Conservation (phyloP, 2,113 vertebrate species). For the Sturnira hondurensis region DNA sequence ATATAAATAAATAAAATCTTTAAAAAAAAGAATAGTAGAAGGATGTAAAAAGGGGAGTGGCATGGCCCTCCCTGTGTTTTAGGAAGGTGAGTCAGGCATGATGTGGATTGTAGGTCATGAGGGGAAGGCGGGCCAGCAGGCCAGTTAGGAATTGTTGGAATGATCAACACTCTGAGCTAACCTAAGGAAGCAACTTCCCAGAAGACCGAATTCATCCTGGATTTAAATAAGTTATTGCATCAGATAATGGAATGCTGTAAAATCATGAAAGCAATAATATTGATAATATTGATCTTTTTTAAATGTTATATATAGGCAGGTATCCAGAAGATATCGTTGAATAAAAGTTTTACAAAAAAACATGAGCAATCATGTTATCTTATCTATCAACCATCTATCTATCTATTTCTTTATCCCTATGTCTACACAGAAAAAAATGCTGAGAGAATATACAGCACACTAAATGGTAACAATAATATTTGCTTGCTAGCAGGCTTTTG, state of each 20-base stretch:
- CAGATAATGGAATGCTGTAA: background rate
- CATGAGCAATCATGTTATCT: background rate
- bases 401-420: background rate
- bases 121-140: background rate
- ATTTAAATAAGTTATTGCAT: background rate
- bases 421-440: background rate
- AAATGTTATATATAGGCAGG: background rate
- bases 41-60: background rate
- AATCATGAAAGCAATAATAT: background rate
- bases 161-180: too few relatives aligned
- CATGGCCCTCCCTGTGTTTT: background rate
- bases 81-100: background rate
- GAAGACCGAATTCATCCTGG: background rate
- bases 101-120: rapidly evolving
- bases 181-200: background rate
- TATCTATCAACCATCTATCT: background rate
- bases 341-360: background rate
- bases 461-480: background rate
- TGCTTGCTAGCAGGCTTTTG: background rate
- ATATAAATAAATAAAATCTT: too few relatives aligned
- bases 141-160: background rate
- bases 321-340: background rate
- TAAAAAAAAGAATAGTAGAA: background rate
- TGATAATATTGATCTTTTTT: background rate
- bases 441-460: background rate